Evolutionary conservation across 2,888 invertebrate species (phyloP).

Genomic region (Eupithecia vulgata): DNA sequence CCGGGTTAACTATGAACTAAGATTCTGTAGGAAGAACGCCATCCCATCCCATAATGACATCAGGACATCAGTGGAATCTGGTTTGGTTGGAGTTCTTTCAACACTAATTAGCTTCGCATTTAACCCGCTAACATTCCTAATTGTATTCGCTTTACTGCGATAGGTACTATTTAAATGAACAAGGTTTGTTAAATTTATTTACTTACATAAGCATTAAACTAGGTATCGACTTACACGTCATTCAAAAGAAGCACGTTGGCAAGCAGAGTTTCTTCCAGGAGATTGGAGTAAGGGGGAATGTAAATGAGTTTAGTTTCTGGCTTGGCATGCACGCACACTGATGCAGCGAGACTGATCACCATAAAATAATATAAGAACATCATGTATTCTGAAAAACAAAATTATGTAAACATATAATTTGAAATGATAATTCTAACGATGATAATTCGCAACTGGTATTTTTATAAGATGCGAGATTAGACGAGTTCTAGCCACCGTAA

Average conservation of each 20-base stretch:
- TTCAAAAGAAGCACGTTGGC: neutral
- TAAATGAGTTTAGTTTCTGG: neutral
- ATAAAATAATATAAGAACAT: neutral
- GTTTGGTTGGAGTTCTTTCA: neutral
- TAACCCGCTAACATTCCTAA: neutral
- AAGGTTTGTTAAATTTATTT: no score
- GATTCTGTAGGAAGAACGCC: neutral
- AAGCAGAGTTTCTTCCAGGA: neutral
- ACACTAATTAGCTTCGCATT: neutral
- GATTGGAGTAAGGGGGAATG: neutral
- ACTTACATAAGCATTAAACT: no score
- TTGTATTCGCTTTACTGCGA: no score
- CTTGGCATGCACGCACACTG: neutral
- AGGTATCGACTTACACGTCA: neutral
- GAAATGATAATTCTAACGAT: no score
- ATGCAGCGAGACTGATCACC: neutral
- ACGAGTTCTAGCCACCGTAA: no score
- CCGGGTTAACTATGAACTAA: no score
- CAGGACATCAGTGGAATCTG: neutral
- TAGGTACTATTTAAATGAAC: neutral
- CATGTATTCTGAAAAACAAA: neutral
- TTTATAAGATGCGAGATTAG: no score
- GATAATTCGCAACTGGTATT: no score
- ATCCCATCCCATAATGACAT: neutral
- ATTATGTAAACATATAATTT: no score